phyloP scores from a whole-genome alignment of 2,888 invertebrate species.

The Listrodromus nycthemerus region DNA sequence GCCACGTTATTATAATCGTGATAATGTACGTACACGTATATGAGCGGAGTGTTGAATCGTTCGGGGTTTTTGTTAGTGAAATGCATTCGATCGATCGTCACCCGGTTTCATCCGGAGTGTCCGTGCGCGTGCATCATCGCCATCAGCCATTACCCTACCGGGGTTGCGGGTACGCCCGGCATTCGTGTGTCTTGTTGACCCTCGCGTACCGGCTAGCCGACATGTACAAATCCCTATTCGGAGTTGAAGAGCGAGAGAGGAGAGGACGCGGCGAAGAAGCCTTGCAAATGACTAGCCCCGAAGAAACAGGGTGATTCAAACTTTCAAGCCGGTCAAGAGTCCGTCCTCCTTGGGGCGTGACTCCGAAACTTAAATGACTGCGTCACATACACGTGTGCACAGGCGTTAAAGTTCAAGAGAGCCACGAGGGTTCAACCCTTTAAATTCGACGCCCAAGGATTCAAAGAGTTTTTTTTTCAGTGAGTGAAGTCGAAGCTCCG shows the following conservation, averaged over 20 bases:
- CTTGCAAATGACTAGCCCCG: slow-evolving; percentile 37
- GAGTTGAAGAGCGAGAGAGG: background rate
- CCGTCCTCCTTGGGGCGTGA: slow-evolving; percentile 12
- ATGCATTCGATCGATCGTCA: slow-evolving; percentile 57
- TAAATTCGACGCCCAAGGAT: background rate
- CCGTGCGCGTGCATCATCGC: slow-evolving; percentile 55
- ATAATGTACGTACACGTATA: background rate
- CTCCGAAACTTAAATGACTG: slow-evolving; percentile 40
- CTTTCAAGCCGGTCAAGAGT: slow-evolving; percentile 38
- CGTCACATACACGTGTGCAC: background rate
- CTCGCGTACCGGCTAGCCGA: slow-evolving; percentile 38
- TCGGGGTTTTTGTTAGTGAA: slow-evolving; percentile 20
- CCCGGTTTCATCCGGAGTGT: slow-evolving; percentile 48
- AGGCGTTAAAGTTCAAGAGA: too few species aligned
- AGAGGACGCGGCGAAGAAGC: slow-evolving; percentile 25
- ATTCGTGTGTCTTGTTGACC: slow-evolving; percentile 31
- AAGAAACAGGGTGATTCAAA: slow-evolving; percentile 40
- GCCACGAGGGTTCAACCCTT: too few species aligned
- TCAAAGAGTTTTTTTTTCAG: background rate
- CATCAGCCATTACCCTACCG: slow-evolving; percentile 50
- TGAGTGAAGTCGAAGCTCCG: too few species aligned
- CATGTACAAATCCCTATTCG: slow-evolving; percentile 37
- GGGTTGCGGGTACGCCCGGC: slow-evolving; percentile 25
- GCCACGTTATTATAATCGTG: background rate
- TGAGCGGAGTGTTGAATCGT: background rate